These are phyloP conservation scores for Barypeithes pellucidus DNA, from an alignment of 2,888 invertebrate genomes.

Conservation along the genomic window DNA sequence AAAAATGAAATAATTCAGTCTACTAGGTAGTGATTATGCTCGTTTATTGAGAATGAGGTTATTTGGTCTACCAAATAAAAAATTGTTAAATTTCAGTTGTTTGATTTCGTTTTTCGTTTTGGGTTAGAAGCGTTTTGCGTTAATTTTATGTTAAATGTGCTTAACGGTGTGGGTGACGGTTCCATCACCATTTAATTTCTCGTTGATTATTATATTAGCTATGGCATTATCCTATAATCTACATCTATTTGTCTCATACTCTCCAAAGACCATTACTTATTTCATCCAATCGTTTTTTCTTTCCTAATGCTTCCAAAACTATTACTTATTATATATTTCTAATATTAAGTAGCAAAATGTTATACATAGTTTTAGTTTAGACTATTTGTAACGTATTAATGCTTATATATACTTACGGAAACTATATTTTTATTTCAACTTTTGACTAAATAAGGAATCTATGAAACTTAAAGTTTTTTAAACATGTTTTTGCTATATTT, in stretches of 20 bases:
- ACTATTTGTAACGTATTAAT: constrained; percentile 28
- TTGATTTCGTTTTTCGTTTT: too few species aligned
- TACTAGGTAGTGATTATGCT: too few species aligned
- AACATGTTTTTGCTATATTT: not conserved
- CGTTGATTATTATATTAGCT: too few species aligned
- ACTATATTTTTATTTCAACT: not conserved
- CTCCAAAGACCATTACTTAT: not conserved
- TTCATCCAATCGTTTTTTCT: not conserved
- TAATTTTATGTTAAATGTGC: too few species aligned
- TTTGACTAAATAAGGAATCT: constrained; percentile 2
- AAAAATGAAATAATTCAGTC: too few species aligned
- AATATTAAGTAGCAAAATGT: constrained; percentile 38
- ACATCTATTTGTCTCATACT: not conserved
- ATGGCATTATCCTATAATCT: not conserved
- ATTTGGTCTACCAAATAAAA: too few species aligned
- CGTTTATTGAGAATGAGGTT: too few species aligned
- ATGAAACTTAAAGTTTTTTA: too few species aligned
- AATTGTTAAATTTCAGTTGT: too few species aligned
- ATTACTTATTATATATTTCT: constrained; percentile 21
- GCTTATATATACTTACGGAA: not conserved
- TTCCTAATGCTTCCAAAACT: constrained; percentile 31
- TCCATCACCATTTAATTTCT: too few species aligned
- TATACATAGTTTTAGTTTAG: constrained; percentile 42
- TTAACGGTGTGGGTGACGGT: too few species aligned
- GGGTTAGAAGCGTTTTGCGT: too few species aligned